These are phyloP conservation scores for Cherax destructor DNA, from an alignment of 1,140 invertebrate genomes.

Conservation along the genomic window DNA sequence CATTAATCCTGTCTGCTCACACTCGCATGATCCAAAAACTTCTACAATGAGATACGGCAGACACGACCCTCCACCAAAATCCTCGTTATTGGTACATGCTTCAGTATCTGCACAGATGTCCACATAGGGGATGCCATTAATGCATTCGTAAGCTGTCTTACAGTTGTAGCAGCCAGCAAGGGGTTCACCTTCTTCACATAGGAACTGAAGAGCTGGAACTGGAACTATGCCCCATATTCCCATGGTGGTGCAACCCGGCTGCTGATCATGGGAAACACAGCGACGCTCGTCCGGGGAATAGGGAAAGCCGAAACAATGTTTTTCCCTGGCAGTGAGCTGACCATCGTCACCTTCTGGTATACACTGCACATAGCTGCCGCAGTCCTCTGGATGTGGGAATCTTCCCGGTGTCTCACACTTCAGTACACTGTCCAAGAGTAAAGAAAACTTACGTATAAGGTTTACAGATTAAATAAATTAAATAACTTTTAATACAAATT, in stretches of 20 bases:
- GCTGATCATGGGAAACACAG: slow-evolving; percentile 25
- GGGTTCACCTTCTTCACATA: background rate
- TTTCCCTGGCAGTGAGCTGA: background rate
- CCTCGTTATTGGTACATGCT: background rate
- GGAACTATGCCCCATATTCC: background rate
- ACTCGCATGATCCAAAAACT: background rate
- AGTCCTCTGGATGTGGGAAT: slow-evolving; percentile 24
- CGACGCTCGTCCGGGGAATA: slow-evolving; percentile 13
- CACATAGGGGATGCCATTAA: slow-evolving; percentile 1
- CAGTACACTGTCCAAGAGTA: background rate
- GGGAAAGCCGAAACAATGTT: slow-evolving; percentile 27
- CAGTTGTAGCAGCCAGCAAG: background rate
- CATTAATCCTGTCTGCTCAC: background rate
- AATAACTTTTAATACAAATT: too few species aligned
- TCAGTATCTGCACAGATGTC: background rate
- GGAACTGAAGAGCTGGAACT: background rate
- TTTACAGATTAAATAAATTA: too few species aligned
- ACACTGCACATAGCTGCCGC: background rate
- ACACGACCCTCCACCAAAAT: slow-evolving; percentile 13
- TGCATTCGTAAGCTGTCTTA: background rate
- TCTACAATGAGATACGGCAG: background rate
- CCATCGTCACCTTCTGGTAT: background rate
- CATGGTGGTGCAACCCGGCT: slow-evolving; percentile 12
- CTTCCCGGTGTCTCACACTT: slow-evolving; percentile 19
- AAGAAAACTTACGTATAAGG: too few species aligned